phyloP scores from a whole-genome alignment of 2,113 vertebrate species.

The Pollachius pollachius region DNA sequence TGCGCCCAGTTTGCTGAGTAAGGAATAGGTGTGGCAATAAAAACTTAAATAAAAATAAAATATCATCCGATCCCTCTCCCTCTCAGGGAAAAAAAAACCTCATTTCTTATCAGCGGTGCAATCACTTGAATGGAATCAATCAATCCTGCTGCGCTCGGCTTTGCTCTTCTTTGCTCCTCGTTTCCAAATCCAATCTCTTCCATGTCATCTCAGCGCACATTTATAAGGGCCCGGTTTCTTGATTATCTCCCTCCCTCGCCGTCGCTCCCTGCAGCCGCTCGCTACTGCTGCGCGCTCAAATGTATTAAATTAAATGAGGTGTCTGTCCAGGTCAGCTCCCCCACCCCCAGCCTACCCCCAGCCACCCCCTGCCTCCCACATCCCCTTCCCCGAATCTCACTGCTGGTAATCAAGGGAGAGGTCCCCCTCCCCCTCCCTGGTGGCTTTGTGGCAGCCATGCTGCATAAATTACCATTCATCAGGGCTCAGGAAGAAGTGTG shows the following conservation, averaged over 20 bases:
- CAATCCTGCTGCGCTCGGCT: conserved; percentile 83
- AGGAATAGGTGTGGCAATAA: conserved; percentile 39
- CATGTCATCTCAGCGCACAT: conserved; percentile 87
- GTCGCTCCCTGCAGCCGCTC: conserved; percentile 76
- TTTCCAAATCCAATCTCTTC: conserved; percentile 93
- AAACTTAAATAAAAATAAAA: conserved; percentile 41
- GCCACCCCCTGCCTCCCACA: conserved; percentile 50
- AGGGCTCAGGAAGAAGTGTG: conserved; percentile 50
- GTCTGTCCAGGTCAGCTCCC: conserved; percentile 86
- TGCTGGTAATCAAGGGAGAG: conserved; percentile 73
- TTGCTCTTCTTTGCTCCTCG: conserved; percentile 80
- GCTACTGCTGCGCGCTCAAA: conserved; percentile 77
- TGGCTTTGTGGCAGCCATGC: conserved; percentile 60
- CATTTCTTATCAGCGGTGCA: conserved; percentile 75
- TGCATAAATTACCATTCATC: conserved; percentile 79
- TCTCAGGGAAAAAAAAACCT: conserved; percentile 44
- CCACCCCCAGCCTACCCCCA: conserved; percentile 72
- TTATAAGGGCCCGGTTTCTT: conserved; percentile 80
- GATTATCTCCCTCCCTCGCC: conserved; percentile 86
- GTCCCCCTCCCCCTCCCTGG: conserved; percentile 59
- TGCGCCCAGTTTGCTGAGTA: conserved; percentile 49
- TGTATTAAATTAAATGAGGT: conserved; percentile 96
- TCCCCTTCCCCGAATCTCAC: conserved; percentile 51
- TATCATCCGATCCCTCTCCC: conserved; percentile 50
- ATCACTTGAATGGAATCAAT: conserved; percentile 86